Evolutionary conservation across 2,888 invertebrate genomes (phyloP).

Genomic region (Orthonychiurus folsomi): DNA sequence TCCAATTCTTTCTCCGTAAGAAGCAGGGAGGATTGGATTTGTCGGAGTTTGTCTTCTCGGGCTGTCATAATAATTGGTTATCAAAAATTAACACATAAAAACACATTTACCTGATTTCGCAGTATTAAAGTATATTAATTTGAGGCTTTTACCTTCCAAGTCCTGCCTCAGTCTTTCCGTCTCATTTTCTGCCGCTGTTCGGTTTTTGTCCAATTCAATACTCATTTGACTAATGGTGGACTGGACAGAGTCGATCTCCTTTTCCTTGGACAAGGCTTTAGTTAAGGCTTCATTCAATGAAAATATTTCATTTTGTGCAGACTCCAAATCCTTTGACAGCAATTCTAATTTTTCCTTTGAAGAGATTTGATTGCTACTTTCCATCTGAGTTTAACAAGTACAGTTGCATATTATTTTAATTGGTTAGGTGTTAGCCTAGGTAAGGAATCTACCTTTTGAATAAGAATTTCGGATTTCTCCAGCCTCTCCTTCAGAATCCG

Average conservation of each 20-base stretch:
- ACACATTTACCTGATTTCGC: no score
- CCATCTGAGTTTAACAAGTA: no score
- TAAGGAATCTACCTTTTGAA: no score
- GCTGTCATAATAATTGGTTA: no score
- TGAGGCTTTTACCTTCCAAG: no score
- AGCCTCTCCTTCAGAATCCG: constrained; percentile 43
- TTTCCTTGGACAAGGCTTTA: constrained; percentile 4
- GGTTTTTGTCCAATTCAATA: constrained; percentile 33
- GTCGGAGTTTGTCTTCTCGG: constrained; percentile 35
- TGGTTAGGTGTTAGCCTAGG: no score
- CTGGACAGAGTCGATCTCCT: constrained; percentile 32
- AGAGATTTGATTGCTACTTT: no score
- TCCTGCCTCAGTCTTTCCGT: constrained; percentile 42
- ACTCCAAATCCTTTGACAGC: constrained; percentile 33
- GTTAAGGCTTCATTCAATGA: constrained; percentile 27
- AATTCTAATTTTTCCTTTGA: no score
- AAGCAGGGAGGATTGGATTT: constrained; percentile 48
- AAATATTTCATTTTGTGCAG: constrained; percentile 19
- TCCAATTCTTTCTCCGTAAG: constrained; percentile 53
- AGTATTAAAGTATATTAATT: no score
- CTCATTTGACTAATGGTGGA: constrained; percentile 37
- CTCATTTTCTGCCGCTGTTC: constrained; percentile 35
- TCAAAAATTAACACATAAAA: no score
- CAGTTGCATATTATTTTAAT: no score
- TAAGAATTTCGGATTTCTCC: no score